Conservation (phyloP, 2,888 invertebrate genomes). For the Chrysomela aeneicollis region DNA sequence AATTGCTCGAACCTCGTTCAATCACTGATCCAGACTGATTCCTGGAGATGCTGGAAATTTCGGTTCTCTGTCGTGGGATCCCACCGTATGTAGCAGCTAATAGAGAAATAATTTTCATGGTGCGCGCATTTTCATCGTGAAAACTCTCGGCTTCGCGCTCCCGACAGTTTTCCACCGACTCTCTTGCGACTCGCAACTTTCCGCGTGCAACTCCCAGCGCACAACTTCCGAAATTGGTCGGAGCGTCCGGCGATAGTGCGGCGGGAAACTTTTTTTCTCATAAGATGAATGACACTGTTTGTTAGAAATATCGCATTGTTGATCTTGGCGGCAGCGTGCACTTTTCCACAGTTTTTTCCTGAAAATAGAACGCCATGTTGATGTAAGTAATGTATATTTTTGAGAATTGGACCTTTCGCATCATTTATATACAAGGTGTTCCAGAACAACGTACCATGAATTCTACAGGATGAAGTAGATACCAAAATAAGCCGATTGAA, state of each 20-base stretch:
- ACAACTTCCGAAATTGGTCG: not conserved
- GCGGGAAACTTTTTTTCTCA: not conserved
- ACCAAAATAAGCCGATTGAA: too few species aligned
- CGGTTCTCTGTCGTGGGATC: not conserved
- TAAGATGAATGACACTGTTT: not conserved
- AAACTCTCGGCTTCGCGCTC: slow-evolving; percentile 3
- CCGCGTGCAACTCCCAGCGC: not conserved
- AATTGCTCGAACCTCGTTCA: not conserved
- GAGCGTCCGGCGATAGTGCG: not conserved
- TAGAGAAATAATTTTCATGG: not conserved
- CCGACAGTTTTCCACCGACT: slow-evolving; percentile 16
- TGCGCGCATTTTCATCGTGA: slow-evolving; percentile 8
- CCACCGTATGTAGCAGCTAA: not conserved
- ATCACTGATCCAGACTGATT: slow-evolving; percentile 1
- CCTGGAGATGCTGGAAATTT: not conserved
- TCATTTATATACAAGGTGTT: not conserved
- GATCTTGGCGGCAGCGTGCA: not conserved
- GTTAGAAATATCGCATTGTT: not conserved
- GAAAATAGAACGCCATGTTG: not conserved
- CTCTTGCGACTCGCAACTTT: slow-evolving; percentile 8
- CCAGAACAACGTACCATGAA: too few species aligned
- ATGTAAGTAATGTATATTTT: not conserved
- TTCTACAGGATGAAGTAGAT: too few species aligned
- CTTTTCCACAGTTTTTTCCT: not conserved
- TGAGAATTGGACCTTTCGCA: not conserved